phyloP scores from a whole-genome alignment of 2,888 invertebrate species.

The Oligia latruncula region DNA sequence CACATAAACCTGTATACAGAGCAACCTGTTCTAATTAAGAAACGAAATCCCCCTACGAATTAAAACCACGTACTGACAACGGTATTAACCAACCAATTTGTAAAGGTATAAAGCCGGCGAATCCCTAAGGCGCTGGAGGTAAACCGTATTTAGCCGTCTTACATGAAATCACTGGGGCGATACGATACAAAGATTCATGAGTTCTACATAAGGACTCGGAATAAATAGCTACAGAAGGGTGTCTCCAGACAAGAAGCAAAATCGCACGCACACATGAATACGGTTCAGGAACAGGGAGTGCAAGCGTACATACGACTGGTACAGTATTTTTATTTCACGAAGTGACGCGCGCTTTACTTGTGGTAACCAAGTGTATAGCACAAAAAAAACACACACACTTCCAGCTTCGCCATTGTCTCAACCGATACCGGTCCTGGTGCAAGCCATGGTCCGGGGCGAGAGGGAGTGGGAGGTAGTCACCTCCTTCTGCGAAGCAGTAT shows the following conservation, averaged over 20 bases:
- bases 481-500: no score
- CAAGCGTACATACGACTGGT: background rate
- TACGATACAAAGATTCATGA: conserved; percentile 63
- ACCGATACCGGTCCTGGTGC: no score
- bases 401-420: no score
- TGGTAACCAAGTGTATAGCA: no score
- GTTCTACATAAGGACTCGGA: conserved; percentile 38
- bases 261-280: background rate
- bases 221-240: conserved; percentile 7
- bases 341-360: no score
- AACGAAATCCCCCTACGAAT: conserved; percentile 64
- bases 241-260: background rate
- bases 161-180: conserved; percentile 56
- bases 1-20: conserved; percentile 45
- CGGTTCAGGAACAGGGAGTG: background rate
- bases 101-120: conserved; percentile 59
- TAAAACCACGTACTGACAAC: conserved; percentile 69
- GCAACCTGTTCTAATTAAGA: conserved; percentile 65
- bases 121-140: conserved; percentile 62
- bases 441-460: no score
- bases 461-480: no score
- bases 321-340: no score
- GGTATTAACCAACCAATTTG: conserved; percentile 67
- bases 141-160: conserved; percentile 62
- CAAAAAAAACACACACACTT: no score